phyloP scores from a whole-genome alignment of 2,797 vertebrate genomes.

The Menidia menidia region DNA sequence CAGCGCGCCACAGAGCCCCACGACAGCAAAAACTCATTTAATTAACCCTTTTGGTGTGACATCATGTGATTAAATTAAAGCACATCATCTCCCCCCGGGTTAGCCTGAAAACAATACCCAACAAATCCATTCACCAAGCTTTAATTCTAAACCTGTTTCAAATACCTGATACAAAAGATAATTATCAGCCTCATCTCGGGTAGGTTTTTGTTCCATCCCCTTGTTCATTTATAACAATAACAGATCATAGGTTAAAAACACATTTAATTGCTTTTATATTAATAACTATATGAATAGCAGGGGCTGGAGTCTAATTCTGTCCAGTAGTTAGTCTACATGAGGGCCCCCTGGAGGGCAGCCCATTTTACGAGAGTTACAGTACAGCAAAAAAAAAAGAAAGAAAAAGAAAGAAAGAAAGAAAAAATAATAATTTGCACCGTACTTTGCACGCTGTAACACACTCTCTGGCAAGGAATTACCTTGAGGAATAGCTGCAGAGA shows the following conservation, averaged over 20 bases:
- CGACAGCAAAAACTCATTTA: constrained; percentile 91
- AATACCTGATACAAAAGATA: constrained; percentile 93
- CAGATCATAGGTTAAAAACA: constrained; percentile 99
- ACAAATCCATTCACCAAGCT: constrained; percentile 94
- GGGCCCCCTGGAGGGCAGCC: constrained; percentile 92
- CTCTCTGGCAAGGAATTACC: constrained; percentile 94
- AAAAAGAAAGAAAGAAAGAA: constrained; percentile 73
- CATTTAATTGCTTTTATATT: constrained; percentile 99
- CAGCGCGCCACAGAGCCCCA: constrained; percentile 79
- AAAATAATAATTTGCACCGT: constrained; percentile 98
- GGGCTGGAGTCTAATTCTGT: constrained; percentile 94
- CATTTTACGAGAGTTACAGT: constrained; percentile 94
- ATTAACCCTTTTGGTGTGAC: constrained; percentile 95
- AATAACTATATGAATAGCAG: constrained; percentile 99
- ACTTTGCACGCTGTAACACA: constrained; percentile 90
- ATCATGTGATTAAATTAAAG: constrained; percentile 96
- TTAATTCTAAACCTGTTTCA: constrained; percentile 95
- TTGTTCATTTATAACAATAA: constrained; percentile 99
- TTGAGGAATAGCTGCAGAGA: constrained; percentile 86
- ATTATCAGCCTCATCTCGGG: constrained; percentile 96
- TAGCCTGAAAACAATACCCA: constrained; percentile 91
- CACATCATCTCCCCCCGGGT: constrained; percentile 87
- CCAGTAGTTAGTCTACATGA: constrained; percentile 90
- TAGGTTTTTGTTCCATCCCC: constrained; percentile 85
- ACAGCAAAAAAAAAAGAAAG: constrained; percentile 66